A percentile compares a stretch with the other conserved stretches of the same genome.
phyloP scores from a whole-genome alignment of 2,797 vertebrate species.

The Cygnus olor region DNA sequence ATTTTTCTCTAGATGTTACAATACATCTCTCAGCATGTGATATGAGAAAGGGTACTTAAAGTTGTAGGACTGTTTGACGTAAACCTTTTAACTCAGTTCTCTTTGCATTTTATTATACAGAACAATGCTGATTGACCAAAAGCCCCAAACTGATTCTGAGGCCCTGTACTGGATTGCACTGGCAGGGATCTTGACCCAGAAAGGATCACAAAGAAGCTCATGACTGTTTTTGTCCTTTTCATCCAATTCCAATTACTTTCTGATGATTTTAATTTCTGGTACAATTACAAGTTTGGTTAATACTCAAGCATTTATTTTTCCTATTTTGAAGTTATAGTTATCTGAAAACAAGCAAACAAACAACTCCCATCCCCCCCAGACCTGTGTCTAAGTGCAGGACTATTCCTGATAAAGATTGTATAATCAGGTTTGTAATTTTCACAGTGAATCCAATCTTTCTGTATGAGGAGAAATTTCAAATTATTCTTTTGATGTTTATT shows the following conservation, averaged over 20 bases:
- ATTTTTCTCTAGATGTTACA: not conserved
- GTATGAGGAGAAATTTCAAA: not conserved
- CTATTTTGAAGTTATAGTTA: not conserved
- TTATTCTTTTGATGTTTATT: not conserved
- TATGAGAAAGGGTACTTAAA: not conserved
- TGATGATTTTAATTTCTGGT: not conserved
- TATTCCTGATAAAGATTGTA: not conserved
- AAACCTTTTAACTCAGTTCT: not conserved
- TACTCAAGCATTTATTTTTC: not conserved
- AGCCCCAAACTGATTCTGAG: not conserved
- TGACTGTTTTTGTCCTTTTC: not conserved
- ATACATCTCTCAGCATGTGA: not conserved
- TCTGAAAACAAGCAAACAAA: not conserved
- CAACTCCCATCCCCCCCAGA: not conserved
- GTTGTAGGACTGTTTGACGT: not conserved
- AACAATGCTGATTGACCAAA: not conserved
- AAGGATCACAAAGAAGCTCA: not conserved
- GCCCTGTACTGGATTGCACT: accelerated
- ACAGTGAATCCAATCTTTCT: not conserved
- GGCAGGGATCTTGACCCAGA: not conserved
- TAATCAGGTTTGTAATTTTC: not conserved
- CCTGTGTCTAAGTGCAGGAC: not conserved
- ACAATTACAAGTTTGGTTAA: not conserved
- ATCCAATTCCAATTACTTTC: not conserved
- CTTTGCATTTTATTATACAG: not conserved